These are phyloP conservation scores for Catagonus wagneri DNA, from an alignment of 2,113 vertebrate species.

Conservation along the genomic window DNA sequence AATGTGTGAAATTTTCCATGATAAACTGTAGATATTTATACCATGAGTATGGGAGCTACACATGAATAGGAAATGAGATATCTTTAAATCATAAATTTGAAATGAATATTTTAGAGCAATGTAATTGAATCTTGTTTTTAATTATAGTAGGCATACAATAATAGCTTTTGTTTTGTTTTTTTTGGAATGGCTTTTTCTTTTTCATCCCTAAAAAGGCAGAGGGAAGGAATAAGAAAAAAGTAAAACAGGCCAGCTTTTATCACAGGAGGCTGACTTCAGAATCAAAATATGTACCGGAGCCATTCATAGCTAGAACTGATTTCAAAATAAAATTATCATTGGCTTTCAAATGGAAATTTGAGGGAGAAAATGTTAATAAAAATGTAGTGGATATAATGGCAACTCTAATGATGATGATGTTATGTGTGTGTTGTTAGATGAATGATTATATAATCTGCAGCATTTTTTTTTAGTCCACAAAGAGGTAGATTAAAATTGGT, in stretches of 20 bases:
- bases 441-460: conserved; percentile 3
- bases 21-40: conserved; percentile 74
- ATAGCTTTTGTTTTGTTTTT: background rate
- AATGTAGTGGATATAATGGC: background rate
- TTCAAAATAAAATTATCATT: conserved; percentile 68
- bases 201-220: background rate
- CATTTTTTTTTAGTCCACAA: background rate
- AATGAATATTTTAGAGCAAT: conserved; percentile 57
- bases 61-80: conserved; percentile 61
- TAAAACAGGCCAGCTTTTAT: background rate
- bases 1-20: conserved; percentile 55
- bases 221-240: conserved; percentile 2
- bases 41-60: background rate
- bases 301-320: conserved; percentile 43
- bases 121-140: conserved; percentile 58
- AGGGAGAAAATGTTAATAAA: conserved; percentile 64
- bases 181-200: background rate
- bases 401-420: background rate
- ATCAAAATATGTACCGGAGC: conserved; percentile 32
- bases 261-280: conserved; percentile 39
- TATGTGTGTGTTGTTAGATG: background rate
- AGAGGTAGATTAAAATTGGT: conserved; percentile 30
- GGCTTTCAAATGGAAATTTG: conserved; percentile 59
- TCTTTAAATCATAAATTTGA: conserved; percentile 66
- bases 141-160: conserved; percentile 27